Percentiles rank a stretch among this genome's conserved stretches.
These are phyloP conservation scores for Mythimna pallens DNA, from an alignment of 2,888 invertebrate genomes.

Conservation along the genomic window DNA sequence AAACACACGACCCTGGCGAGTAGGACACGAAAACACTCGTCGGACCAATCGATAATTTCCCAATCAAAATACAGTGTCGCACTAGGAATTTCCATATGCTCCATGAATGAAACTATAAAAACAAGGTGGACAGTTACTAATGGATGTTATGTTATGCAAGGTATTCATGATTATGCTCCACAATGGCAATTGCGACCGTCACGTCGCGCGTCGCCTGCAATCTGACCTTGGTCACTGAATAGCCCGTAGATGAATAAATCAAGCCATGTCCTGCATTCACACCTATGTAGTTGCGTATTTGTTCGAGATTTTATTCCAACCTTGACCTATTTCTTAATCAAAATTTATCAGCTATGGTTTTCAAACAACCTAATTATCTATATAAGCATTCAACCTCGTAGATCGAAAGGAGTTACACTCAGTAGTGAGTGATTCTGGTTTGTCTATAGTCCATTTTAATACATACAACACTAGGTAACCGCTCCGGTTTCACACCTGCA, in stretches of 20 bases:
- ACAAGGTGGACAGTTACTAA: slow-evolving; percentile 40
- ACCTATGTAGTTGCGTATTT: slow-evolving; percentile 30
- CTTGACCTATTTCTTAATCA: slow-evolving; percentile 27
- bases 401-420: background rate
- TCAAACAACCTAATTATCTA: background rate
- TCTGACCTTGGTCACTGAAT: slow-evolving; percentile 68
- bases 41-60: too few species aligned
- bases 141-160: slow-evolving; percentile 45
- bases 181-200: slow-evolving; percentile 56
- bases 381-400: background rate
- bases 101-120: slow-evolving; percentile 54
- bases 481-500: too few species aligned
- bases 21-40: too few species aligned
- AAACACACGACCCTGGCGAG: too few species aligned
- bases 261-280: slow-evolving; percentile 43
- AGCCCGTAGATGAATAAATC: slow-evolving; percentile 53
- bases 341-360: background rate
- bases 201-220: slow-evolving; percentile 43
- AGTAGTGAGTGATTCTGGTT: background rate
- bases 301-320: slow-evolving; percentile 9
- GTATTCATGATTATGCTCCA: slow-evolving; percentile 51
- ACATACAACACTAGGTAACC: too few species aligned
- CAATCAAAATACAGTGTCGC: background rate
- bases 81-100: slow-evolving; percentile 6
- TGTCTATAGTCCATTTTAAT: background rate